Conservation (phyloP, 2,113 vertebrate genomes). For the rat (Rattus norvegicus) region GRCr8 NC_086021.1:129406501-129407000, state of each 20-base stretch:
- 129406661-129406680: slow-evolving; percentile 80
- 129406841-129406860: slow-evolving; percentile 71
- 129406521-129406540: slow-evolving; percentile 80
- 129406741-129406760: slow-evolving; percentile 68
- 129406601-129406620: slow-evolving; percentile 81
- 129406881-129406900: slow-evolving; percentile 74
- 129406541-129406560: slow-evolving; percentile 76
- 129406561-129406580: slow-evolving; percentile 73
- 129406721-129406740: slow-evolving; percentile 78
- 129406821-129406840: slow-evolving; percentile 75
- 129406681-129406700: slow-evolving; percentile 78
- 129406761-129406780: slow-evolving; percentile 63
- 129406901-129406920: slow-evolving; percentile 77
- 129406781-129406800: slow-evolving; percentile 78
- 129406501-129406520: slow-evolving; percentile 82
- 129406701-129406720: slow-evolving; percentile 76
- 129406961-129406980: slow-evolving; percentile 71
- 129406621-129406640: slow-evolving; percentile 75
- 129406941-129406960: slow-evolving; percentile 63
- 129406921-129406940: slow-evolving; percentile 76
- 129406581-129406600: slow-evolving; percentile 73
- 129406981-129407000: slow-evolving; percentile 68
- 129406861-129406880: slow-evolving; percentile 73
- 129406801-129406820: slow-evolving; percentile 81
- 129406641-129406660: slow-evolving; percentile 78